Evolutionary conservation across 1,140 invertebrate species (phyloP), one percentile per base, ranked within the genome.

Genomic region (Drosophila mojavensis): DNA sequence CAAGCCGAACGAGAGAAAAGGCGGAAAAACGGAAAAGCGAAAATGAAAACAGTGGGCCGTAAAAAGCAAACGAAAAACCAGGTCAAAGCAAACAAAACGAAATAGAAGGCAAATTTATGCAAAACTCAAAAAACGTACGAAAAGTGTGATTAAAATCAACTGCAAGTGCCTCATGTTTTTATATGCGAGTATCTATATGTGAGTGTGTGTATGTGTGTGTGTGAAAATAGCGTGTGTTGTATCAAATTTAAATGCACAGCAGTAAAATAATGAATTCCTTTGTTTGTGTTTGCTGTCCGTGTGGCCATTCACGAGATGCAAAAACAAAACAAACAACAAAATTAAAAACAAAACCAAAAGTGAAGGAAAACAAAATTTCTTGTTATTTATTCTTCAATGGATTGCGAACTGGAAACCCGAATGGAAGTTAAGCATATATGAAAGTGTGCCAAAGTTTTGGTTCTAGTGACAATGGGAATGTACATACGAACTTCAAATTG

Each of bases 221-320:
- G 76, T 67, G 78, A 78, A 86, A 86, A 79, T 86, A 62, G 82
- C 84, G 83, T 88, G 83, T 78, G 88, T 89, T 88, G 84, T 88
- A 88, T 88, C 80, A 88, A 88, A 88, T 88, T 88, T 80, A 88
- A 88, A 88, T 89, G 77, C 83, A 88, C 83, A 83, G 62, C 76
- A 80, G 83, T 78, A 74, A 79, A 80, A 86, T 86, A 88, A 88
- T 88, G 84, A 88, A 88, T 89, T 88, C 83, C 74, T 89, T 88
- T 88, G 83, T 86, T 83, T 86, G 76, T 78, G 65, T 81, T 85
- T 85, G 76, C 59, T 68, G 61, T 58, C 51, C 56, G 47, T 68
- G 81, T 55, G 77, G 48, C 48, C 59, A 71, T 64, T 54, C 60
- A 55, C 58, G 20, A 58, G 53, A 45, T 76, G 71, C 28, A 47